Conservation (phyloP, 2,888 invertebrate genomes). For the Perizoma affinitatum region DNA sequence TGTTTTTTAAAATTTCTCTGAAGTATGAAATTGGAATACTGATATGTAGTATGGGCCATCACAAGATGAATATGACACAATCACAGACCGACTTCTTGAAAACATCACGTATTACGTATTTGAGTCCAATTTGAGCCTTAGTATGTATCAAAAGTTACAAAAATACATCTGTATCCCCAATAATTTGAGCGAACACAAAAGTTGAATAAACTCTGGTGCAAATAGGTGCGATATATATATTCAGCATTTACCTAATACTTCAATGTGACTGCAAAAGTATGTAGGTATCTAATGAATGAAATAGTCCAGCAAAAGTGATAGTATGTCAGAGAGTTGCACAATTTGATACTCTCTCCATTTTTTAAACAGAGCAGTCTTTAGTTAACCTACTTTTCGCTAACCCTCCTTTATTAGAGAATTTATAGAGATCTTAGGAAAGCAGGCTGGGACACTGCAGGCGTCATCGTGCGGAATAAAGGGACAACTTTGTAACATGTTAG, state of each 20-base stretch:
- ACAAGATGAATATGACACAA: constrained; percentile 5
- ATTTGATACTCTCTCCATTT: no score
- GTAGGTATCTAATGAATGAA: no score
- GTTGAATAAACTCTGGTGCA: no score
- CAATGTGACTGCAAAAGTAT: no score
- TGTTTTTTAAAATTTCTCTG: constrained; percentile 4
- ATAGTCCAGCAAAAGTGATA: no score
- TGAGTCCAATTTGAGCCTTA: no score
- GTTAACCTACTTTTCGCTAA: not conserved
- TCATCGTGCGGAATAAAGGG: constrained; percentile 48
- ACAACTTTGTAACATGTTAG: constrained; percentile 56
- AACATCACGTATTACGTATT: constrained; percentile 1
- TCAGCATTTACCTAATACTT: no score
- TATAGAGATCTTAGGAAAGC: no score
- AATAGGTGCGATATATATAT: no score
- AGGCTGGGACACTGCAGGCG: no score
- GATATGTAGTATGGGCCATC: not conserved
- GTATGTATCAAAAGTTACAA: not conserved
- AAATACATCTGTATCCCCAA: not conserved
- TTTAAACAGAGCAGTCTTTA: not conserved
- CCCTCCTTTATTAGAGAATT: not conserved
- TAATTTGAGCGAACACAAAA: no score
- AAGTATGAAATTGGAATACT: constrained; percentile 3
- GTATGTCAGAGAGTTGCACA: no score
- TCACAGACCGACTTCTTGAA: constrained; percentile 5